Percentiles rank a stretch among this genome's conserved stretches.
Conservation (phyloP, 2,113 vertebrate species). For the Sander vitreus region DNA sequence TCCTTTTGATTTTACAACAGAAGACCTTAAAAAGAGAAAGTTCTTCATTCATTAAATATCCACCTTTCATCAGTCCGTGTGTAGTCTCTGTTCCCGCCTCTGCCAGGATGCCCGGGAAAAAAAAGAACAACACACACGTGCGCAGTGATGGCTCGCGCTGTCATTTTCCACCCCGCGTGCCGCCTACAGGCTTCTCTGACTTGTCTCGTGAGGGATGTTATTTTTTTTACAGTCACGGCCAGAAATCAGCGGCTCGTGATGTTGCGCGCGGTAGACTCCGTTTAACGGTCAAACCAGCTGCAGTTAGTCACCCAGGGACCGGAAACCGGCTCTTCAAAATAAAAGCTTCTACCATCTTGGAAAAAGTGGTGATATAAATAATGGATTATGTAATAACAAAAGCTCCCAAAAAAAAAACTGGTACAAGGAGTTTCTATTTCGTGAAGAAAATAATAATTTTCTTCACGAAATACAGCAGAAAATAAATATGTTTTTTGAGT, state of each 20-base stretch:
- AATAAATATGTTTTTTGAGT: too few species aligned
- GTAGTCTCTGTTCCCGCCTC: too few species aligned
- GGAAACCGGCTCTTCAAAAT: constrained; percentile 16
- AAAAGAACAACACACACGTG: constrained; percentile 19
- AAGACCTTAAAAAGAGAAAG: too few species aligned
- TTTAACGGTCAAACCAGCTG: neutral
- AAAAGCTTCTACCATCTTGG: neutral
- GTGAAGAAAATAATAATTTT: too few species aligned
- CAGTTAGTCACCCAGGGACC: neutral
- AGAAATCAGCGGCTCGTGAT: constrained; percentile 14
- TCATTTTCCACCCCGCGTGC: neutral
- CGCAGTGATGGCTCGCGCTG: constrained; percentile 15
- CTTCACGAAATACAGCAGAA: too few species aligned
- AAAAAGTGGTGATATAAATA: neutral
- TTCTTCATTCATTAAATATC: too few species aligned
- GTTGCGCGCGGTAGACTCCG: constrained; percentile 19
- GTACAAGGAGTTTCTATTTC: too few species aligned
- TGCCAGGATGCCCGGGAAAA: neutral
- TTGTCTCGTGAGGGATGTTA: constrained; percentile 13
- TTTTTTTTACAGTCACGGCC: neutral
- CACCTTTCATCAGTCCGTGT: too few species aligned
- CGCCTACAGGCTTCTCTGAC: constrained; percentile 19
- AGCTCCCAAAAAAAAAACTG: too few species aligned
- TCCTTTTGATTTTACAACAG: too few species aligned
- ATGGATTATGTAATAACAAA: neutral